Percentiles rank a stretch among this genome's conserved stretches.
Conservation (phyloP, 1,140 invertebrate genomes). For the Cotesia glomerata region DNA sequence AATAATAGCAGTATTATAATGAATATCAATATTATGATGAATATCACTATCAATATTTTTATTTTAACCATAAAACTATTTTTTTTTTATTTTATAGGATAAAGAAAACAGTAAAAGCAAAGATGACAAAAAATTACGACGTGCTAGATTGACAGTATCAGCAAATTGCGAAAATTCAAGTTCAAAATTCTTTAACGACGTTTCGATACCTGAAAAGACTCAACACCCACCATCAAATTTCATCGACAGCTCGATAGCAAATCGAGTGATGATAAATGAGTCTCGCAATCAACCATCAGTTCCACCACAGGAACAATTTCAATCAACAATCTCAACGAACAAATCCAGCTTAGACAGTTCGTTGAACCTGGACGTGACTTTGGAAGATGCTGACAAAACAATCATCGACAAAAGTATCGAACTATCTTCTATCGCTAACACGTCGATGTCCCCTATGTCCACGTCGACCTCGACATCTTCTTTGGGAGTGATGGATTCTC, state of each 20-base stretch:
- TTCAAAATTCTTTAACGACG: slow-evolving; percentile 55
- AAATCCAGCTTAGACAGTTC: slow-evolving; percentile 33
- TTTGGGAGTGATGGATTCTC: not conserved
- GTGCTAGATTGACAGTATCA: slow-evolving; percentile 40
- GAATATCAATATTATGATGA: too few species aligned
- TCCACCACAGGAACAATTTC: too few species aligned
- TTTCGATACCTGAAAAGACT: slow-evolving; percentile 43
- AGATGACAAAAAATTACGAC: slow-evolving; percentile 54
- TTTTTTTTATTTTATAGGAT: slow-evolving; percentile 44
- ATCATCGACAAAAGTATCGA: slow-evolving; percentile 42
- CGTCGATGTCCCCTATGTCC: slow-evolving; percentile 21
- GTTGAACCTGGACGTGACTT: slow-evolving; percentile 46
- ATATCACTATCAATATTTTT: not conserved
- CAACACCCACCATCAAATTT: slow-evolving; percentile 8
- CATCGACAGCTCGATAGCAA: slow-evolving; percentile 17
- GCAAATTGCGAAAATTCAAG: slow-evolving; percentile 46
- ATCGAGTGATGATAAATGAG: slow-evolving; percentile 2
- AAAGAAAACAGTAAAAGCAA: slow-evolving; percentile 58
- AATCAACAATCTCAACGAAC: slow-evolving; percentile 21
- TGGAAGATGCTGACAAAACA: slow-evolving; percentile 54
- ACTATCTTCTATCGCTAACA: not conserved
- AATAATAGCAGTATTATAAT: too few species aligned
- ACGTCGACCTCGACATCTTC: slow-evolving; percentile 60
- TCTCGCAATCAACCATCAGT: too few species aligned
- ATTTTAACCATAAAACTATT: not conserved